Percentiles rank a stretch among this genome's conserved stretches.
These are phyloP conservation scores for Enteromius radiatus DNA, from an alignment of 2,797 vertebrate species.

Conservation along the genomic window DNA sequence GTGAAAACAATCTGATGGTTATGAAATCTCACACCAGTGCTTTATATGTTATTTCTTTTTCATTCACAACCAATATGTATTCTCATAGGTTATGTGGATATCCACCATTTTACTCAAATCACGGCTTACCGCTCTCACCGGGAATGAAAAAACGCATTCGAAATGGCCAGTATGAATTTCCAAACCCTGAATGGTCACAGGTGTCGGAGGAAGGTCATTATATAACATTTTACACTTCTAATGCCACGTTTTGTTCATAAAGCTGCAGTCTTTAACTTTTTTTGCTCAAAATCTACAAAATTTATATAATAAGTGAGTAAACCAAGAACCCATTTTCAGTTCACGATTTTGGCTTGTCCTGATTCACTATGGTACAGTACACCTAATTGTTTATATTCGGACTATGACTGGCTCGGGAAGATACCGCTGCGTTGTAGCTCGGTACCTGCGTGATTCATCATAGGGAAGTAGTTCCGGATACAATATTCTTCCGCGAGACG, in stretches of 20 bases:
- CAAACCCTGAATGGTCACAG: constrained; percentile 87
- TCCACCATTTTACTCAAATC: constrained; percentile 89
- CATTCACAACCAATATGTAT: not conserved
- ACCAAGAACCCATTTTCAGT: too few relatives aligned
- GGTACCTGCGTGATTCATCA: too few relatives aligned
- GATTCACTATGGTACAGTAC: too few relatives aligned
- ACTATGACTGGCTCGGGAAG: too few relatives aligned
- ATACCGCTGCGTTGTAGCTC: too few relatives aligned
- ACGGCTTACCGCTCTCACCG: constrained; percentile 86
- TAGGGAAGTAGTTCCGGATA: too few relatives aligned
- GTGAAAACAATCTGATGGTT: constrained; percentile 62
- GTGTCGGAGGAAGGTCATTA: constrained; percentile 87
- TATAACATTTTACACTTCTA: not conserved
- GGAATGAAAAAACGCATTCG: constrained; percentile 90
- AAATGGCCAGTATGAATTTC: constrained; percentile 89
- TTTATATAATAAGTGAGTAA: too few relatives aligned
- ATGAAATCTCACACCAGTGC: constrained; percentile 1
- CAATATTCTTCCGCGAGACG: too few relatives aligned
- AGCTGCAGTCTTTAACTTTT: too few relatives aligned
- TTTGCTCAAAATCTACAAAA: too few relatives aligned
- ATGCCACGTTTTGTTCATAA: not conserved
- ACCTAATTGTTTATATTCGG: too few relatives aligned
- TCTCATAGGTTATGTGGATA: constrained; percentile 83
- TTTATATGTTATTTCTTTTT: not conserved
- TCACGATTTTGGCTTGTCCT: too few relatives aligned